A percentile compares a stretch with the other conserved stretches of the same genome.
Conservation (phyloP, 2,888 invertebrate species). For the Oscheius sp. region DNA sequence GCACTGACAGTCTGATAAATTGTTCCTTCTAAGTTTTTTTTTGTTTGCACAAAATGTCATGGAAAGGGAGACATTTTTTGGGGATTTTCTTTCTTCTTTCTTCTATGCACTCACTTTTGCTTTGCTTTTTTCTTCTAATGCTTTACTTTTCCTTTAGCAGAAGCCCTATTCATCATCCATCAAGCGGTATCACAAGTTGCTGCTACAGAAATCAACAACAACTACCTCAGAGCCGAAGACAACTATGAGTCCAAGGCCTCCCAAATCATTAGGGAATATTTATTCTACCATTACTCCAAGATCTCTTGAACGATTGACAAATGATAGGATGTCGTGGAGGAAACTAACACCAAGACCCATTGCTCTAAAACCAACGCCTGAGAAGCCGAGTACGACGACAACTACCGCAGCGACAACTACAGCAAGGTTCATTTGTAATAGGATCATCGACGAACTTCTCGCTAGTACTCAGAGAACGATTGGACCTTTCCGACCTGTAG, state of each 20-base stretch:
- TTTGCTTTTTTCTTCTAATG: constrained; percentile 28
- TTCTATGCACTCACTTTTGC: constrained; percentile 14
- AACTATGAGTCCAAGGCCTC: constrained; percentile 12
- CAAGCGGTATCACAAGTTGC: constrained; percentile 52
- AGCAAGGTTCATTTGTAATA: constrained; percentile 54
- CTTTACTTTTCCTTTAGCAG: constrained; percentile 33
- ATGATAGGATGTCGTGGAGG: constrained; percentile 45
- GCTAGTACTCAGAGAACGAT: constrained; percentile 36
- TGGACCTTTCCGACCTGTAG: constrained; percentile 51
- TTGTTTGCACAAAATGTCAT: constrained; percentile 17
- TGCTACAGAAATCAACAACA: constrained; percentile 32
- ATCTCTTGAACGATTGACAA: constrained; percentile 20
- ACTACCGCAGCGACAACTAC: constrained; percentile 27
- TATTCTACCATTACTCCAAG: constrained; percentile 48
- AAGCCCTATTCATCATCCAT: constrained; percentile 48
- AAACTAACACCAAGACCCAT: constrained; percentile 39
- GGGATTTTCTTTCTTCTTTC: neutral
- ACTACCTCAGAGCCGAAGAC: constrained; percentile 6
- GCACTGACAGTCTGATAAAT: constrained; percentile 15
- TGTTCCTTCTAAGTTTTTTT: constrained; percentile 11
- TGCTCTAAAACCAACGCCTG: constrained; percentile 1
- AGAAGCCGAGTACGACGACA: constrained; percentile 24
- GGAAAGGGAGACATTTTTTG: neutral
- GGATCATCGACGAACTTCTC: constrained; percentile 34
- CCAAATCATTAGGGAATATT: constrained; percentile 46